Evolutionary conservation across 2,888 invertebrate species (phyloP), one percentile per base, ranked within the genome.

Genomic region (Hydriomena furcata): DNA sequence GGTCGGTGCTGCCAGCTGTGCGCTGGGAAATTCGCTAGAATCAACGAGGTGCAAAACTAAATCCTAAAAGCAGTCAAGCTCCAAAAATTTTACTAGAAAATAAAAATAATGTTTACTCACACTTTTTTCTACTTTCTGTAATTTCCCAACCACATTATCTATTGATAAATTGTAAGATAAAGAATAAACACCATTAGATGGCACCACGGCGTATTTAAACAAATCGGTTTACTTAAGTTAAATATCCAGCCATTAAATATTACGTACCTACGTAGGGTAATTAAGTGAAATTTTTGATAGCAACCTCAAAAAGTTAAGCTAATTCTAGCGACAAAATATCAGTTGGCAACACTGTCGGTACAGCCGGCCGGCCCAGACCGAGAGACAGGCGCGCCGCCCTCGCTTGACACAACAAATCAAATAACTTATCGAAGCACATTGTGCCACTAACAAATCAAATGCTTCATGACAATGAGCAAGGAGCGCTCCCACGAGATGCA

Each of bases 351-450:
- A 32, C 31, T 31, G 31, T 23, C 23, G 27, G 10, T 24, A 36
- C 23, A 24, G 32, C 41, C 42, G 43, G 40, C 52, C 56, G 59
- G 40, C 42, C 31, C 45, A 52, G 50, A 52, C 55, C 50, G 46
- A 47, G 51, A 52, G 46, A 35, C 59, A 48, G 46, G 51, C 57
- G 53, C 30, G 36, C 56, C 63, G 53, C 68, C 67, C 62, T 73
- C 68, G 67, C 63, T 51, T 70, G 66, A 68, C 71, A 70, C 68
- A 71, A 71, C 73, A 75, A 83, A 86, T 80, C 83, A 76, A 78
- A 82, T 84, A 78, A 81, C 77, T 82, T 86, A 86, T 81, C 78
- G 73, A 79, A 82, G 70, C 69, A 71, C 71, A 79, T 75, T 80
- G 73, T 75, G 66, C 57, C 55, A 66, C 63, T 52, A 37, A 79